Conservation (phyloP, 2,113 vertebrate species). For the Rhinoptilus africanus region DNA sequence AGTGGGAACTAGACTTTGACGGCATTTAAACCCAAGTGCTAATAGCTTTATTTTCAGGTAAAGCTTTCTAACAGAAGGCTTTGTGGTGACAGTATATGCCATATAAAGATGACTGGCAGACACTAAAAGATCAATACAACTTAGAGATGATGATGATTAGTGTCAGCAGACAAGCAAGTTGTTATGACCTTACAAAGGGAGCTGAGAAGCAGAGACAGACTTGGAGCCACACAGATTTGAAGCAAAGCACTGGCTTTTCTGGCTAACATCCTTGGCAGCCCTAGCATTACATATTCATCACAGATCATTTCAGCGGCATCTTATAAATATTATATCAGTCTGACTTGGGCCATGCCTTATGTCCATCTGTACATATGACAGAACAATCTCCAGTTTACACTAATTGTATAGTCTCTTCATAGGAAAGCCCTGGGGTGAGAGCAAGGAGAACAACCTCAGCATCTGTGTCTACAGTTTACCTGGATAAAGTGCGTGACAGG, state of each 20-base stretch:
- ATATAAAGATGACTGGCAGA: constrained; percentile 18
- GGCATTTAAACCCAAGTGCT: neutral
- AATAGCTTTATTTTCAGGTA: constrained; percentile 33
- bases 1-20: neutral
- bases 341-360: neutral
- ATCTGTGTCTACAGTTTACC: neutral
- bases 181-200: neutral
- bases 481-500: neutral
- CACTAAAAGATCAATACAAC: neutral
- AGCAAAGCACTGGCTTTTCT: neutral
- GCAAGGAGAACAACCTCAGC: neutral
- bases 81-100: constrained; percentile 4
- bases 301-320: neutral
- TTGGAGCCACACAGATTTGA: neutral
- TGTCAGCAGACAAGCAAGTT: neutral
- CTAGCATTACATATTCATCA: neutral
- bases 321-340: constrained; percentile 17
- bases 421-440: neutral
- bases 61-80: constrained; percentile 15
- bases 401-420: neutral
- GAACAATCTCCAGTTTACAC: neutral
- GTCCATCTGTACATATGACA: neutral
- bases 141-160: constrained; percentile 3
- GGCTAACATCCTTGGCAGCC: neutral
- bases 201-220: neutral